Evolutionary conservation across 2,113 vertebrate species (phyloP).

Genomic region (Cygnus buccinator): DNA sequence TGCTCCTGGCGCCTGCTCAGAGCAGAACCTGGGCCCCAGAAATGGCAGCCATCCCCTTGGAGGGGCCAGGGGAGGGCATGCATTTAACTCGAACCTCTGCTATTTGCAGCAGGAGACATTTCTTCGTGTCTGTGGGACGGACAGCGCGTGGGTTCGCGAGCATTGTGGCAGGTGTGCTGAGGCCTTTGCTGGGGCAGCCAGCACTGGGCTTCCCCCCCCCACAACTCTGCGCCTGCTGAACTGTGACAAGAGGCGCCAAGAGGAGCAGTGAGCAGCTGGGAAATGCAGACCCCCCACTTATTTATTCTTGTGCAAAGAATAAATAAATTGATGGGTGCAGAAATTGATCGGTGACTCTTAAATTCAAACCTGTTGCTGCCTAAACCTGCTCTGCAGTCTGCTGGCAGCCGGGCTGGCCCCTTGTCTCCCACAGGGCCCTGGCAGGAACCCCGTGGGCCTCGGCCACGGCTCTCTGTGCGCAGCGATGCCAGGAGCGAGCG

Average conservation of each 20-base stretch:
- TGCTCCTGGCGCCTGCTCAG: fast-evolving
- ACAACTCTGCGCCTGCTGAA: background rate
- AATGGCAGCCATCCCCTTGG: fast-evolving
- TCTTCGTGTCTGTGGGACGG: background rate
- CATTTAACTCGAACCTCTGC: background rate
- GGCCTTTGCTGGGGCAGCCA: background rate
- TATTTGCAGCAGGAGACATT: fast-evolving
- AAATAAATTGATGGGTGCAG: too few species aligned
- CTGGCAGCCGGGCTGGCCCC: background rate
- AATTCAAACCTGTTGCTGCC: background rate
- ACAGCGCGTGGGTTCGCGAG: fast-evolving
- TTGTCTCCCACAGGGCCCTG: background rate
- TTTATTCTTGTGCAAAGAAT: too few species aligned
- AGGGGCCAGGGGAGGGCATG: fast-evolving
- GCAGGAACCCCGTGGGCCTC: fast-evolving
- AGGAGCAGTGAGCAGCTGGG: background rate
- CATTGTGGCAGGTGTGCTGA: background rate
- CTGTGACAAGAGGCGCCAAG: background rate
- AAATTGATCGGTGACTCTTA: background rate
- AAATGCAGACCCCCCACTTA: background rate
- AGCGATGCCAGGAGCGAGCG: background rate
- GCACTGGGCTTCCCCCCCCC: background rate
- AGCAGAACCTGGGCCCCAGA: fast-evolving
- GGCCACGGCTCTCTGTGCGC: background rate
- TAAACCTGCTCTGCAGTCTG: background rate